Evolutionary conservation across 2,888 invertebrate species (phyloP).

Genomic region (Yponomeuta evonymella): DNA sequence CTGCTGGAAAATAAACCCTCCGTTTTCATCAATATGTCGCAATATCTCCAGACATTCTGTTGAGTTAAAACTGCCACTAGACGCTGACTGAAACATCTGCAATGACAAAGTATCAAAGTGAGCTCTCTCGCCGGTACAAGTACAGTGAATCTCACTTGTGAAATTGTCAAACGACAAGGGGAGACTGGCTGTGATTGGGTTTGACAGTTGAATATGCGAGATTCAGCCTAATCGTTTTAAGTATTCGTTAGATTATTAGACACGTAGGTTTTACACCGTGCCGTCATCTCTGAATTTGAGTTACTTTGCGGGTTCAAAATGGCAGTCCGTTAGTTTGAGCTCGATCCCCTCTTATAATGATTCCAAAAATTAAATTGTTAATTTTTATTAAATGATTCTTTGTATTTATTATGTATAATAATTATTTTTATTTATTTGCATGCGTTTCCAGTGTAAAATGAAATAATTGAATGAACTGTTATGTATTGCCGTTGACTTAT

Average conservation of each 20-base stretch:
- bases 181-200: neutral
- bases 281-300: conserved; percentile 72
- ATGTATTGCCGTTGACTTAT: conserved; percentile 32
- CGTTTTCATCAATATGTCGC: too few species aligned
- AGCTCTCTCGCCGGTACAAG: neutral
- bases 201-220: conserved; percentile 45
- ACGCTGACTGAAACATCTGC: too few species aligned
- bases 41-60: too few species aligned
- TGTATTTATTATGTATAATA: conserved; percentile 25
- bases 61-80: too few species aligned
- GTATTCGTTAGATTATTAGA: conserved; percentile 65
- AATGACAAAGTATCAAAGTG: neutral
- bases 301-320: conserved; percentile 58
- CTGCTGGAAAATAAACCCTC: too few species aligned
- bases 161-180: conserved; percentile 12
- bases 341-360: neutral
- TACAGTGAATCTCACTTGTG: conserved; percentile 16
- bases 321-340: conserved; percentile 56
- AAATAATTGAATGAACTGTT: conserved; percentile 19
- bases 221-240: conserved; percentile 57
- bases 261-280: conserved; percentile 58
- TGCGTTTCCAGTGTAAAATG: conserved; percentile 12
- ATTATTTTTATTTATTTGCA: conserved; percentile 18
- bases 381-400: conserved; percentile 5
- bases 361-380: conserved; percentile 10